Evolutionary conservation across 2,888 invertebrate genomes (phyloP).

Genomic region (Abscondita cerata): DNA sequence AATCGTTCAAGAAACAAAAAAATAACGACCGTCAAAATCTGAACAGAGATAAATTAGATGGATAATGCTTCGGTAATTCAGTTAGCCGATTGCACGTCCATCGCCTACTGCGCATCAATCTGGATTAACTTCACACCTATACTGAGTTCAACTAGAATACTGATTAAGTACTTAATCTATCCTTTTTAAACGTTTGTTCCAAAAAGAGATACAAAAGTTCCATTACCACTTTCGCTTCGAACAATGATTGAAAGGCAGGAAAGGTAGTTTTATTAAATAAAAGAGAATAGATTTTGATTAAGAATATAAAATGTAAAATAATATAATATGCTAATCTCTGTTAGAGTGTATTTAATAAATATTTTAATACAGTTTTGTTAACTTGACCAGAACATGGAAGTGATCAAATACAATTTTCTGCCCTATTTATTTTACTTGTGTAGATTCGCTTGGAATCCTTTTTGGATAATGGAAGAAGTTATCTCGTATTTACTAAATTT

Average conservation of each 20-base stretch:
- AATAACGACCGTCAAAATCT: slow-evolving; percentile 53
- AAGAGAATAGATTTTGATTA: too few relatives aligned
- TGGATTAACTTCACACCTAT: slow-evolving; percentile 54
- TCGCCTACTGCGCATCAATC: slow-evolving; percentile 54
- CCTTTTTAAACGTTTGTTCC: slow-evolving; percentile 21
- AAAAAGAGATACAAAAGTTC: slow-evolving; percentile 17
- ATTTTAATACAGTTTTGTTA: slow-evolving; percentile 25
- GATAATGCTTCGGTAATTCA: slow-evolving; percentile 56
- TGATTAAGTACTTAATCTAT: slow-evolving; percentile 30
- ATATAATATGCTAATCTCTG: too few relatives aligned
- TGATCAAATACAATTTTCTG: slow-evolving; percentile 26
- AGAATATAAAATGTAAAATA: too few relatives aligned
- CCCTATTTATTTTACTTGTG: slow-evolving; percentile 24
- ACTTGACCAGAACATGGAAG: slow-evolving; percentile 25
- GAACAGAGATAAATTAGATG: slow-evolving; percentile 54
- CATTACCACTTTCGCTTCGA: slow-evolving; percentile 22
- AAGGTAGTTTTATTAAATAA: too few relatives aligned
- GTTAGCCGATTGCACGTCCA: slow-evolving; percentile 56
- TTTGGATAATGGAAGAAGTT: slow-evolving; percentile 19
- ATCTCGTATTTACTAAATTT: slow-evolving; percentile 16
- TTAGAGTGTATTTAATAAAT: too few relatives aligned
- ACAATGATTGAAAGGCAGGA: too few relatives aligned
- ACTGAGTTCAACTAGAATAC: slow-evolving; percentile 33
- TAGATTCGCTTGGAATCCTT: slow-evolving; percentile 12
- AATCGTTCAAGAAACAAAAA: slow-evolving; percentile 47